Evolutionary conservation across 1,140 invertebrate species (phyloP), one percentile per base, ranked within the genome.

Genomic region (Hesperophylax magnus): DNA sequence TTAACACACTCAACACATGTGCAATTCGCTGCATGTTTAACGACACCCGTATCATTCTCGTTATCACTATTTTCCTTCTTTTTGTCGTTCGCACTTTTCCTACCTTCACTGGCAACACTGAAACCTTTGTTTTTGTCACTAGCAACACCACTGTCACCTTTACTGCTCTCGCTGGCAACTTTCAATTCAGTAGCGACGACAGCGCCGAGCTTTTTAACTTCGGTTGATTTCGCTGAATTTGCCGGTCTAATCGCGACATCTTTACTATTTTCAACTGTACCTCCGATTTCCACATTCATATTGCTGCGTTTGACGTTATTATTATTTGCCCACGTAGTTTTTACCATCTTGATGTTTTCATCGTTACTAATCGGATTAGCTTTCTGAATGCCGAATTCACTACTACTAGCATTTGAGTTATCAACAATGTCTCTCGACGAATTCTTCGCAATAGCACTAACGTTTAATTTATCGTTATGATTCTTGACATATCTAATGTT

Each of bases 241-340:
- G 39, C 39, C 9, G 39, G 39, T 14, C 11, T 47, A 47, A 14
- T 47, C 39, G 39, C 39, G 39, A 47, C 2, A 47, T 47, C 39
- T 11, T 47, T 47, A 14, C 39, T 47, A 47, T 0, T 71, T n/a
- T 56, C 72, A 15, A n/a, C 24, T 76, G 2, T 15, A 20, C 75
- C 15, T 34, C 56, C 3, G 24, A 11, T 17, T 24, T 75, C 72
- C 18, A 75, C 52, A 27, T 75, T 75, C 72, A 75, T 75, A 58
- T 75, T 75, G 39, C 34, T 77, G 53, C 56, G 56, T 15, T 77
- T 31, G 18, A 39, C 8, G 34, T 77, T 77, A 52, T 63, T 77
- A 22, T 63, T 77, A 47, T 77, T 77, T 2, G n/a, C 60, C 24
- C 18, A 65, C 39, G 39, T 47, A 11, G 39, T 8, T 47, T 47